Evolutionary conservation across 2,888 invertebrate genomes (phyloP).

Genomic region (Notodonta dromedarius): DNA sequence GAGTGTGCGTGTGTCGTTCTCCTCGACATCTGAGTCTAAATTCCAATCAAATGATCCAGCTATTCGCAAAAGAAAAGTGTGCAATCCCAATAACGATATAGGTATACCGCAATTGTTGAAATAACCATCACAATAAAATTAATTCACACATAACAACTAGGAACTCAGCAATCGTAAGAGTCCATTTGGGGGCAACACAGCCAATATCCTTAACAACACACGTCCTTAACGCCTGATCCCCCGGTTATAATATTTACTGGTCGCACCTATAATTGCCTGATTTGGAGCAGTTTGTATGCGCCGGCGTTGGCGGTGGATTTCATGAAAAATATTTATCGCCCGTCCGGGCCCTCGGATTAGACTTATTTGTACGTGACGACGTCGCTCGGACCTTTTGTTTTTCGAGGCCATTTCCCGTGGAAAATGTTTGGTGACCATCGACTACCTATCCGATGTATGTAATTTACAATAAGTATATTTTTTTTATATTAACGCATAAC

Average conservation of each 20-base stretch:
- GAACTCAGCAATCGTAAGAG: slow-evolving; percentile 35
- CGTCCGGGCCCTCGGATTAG: slow-evolving; percentile 72
- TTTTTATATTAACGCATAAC: no score
- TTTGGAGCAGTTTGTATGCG: slow-evolving; percentile 82
- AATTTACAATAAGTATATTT: no score
- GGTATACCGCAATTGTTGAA: background rate
- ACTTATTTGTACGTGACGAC: slow-evolving; percentile 77
- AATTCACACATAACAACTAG: slow-evolving; percentile 37
- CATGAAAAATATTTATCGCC: slow-evolving; percentile 82
- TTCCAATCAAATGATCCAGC: no score
- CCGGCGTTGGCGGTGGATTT: slow-evolving; percentile 68
- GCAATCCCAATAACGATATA: background rate
- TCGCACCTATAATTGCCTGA: slow-evolving; percentile 82
- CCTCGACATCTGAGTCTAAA: no score
- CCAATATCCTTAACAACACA: slow-evolving; percentile 50
- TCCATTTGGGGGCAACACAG: slow-evolving; percentile 44
- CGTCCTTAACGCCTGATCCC: slow-evolving; percentile 60
- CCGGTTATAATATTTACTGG: slow-evolving; percentile 76
- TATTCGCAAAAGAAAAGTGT: no score
- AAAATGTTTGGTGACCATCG: slow-evolving; percentile 10
- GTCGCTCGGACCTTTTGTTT: slow-evolving; percentile 45
- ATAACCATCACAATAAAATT: slow-evolving; percentile 28
- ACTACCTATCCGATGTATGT: no score
- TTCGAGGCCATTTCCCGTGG: slow-evolving; percentile 29
- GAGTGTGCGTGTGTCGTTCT: no score